A percentile compares a stretch with the other conserved stretches of the same genome.
These are phyloP conservation scores for Apamea anceps DNA, from an alignment of 2,888 invertebrate genomes.

Conservation along the genomic window DNA sequence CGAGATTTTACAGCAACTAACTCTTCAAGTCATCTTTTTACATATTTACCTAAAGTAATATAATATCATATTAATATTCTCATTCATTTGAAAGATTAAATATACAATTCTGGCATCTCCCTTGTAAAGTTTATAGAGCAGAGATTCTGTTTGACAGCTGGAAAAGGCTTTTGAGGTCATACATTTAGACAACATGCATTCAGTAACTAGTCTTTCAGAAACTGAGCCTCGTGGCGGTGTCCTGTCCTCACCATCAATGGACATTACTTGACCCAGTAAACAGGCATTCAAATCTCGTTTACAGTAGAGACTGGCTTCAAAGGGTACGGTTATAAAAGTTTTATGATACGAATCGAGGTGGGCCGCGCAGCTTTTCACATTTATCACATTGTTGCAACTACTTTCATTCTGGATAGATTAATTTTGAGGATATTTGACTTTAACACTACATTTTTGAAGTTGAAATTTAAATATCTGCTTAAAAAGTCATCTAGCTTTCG, in stretches of 20 bases:
- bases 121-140: background rate
- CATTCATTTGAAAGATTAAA: background rate
- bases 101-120: background rate
- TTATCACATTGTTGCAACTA: background rate
- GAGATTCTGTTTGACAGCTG: background rate
- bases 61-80: background rate
- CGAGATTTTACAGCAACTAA: background rate
- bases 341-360: background rate
- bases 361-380: background rate
- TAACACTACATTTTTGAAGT: background rate
- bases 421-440: background rate
- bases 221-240: background rate
- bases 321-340: conserved; percentile 11
- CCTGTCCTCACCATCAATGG: background rate
- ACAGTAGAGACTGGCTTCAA: background rate
- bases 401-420: background rate
- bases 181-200: background rate
- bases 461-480: background rate
- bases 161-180: background rate
- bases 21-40: background rate
- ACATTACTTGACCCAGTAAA: conserved; percentile 19
- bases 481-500: background rate
- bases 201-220: background rate
- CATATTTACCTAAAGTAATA: background rate
- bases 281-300: conserved; percentile 2